A percentile compares a stretch with the other conserved stretches of the same genome.
Evolutionary conservation across 2,888 invertebrate species (phyloP).

Genomic region (Drosophila fulvimacula): DNA sequence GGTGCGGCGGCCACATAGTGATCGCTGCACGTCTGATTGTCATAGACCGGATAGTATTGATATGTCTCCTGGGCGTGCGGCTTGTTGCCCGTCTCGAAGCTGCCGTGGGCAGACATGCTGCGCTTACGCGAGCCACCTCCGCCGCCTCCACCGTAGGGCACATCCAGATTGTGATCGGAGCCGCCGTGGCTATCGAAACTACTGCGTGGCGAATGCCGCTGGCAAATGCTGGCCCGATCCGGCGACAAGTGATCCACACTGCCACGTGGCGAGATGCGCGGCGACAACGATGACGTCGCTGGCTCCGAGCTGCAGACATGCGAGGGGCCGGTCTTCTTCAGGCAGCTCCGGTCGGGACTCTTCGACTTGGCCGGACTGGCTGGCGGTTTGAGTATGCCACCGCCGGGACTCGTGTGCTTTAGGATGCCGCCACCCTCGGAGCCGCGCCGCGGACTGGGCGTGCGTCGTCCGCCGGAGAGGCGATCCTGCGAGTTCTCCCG

Average conservation of each 20-base stretch:
- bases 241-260: conserved; percentile 84
- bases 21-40: conserved; percentile 84
- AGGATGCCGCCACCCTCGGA: conserved; percentile 84
- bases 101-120: conserved; percentile 84
- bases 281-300: conserved; percentile 72
- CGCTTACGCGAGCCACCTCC: conserved; percentile 76
- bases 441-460: conserved; percentile 83
- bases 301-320: conserved; percentile 82
- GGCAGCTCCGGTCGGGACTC: conserved; percentile 84
- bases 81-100: conserved; percentile 80
- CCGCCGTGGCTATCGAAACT: conserved; percentile 84
- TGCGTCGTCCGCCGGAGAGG: conserved; percentile 77
- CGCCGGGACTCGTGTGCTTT: conserved; percentile 79
- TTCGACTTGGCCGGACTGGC: conserved; percentile 83
- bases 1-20: conserved; percentile 83
- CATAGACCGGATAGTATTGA: conserved; percentile 84
- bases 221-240: conserved; percentile 80
- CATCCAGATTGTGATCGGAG: conserved; percentile 83
- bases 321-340: conserved; percentile 82
- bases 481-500: conserved; percentile 84
- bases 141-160: conserved; percentile 65
- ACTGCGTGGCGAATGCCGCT: conserved; percentile 83
- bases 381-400: conserved; percentile 82
- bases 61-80: conserved; percentile 78
- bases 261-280: conserved; percentile 83